Conservation (phyloP, 2,797 vertebrate species). For the Brotula barbata region DNA sequence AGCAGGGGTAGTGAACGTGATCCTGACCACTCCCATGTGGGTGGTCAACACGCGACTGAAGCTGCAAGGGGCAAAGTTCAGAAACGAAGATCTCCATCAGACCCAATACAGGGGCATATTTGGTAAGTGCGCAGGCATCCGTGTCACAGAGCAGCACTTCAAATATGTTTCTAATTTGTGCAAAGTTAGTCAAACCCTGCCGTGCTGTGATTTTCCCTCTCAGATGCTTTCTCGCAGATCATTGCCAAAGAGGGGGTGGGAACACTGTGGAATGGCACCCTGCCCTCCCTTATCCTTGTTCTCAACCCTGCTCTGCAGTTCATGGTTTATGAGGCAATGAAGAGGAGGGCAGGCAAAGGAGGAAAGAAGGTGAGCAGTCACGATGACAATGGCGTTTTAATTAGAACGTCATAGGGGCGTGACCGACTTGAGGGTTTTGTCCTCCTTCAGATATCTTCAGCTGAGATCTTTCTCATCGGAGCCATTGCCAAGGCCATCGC, state of each 20-base stretch:
- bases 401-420: too few species aligned
- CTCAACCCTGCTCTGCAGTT: slow-evolving; percentile 84
- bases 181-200: background rate
- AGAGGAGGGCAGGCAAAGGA: slow-evolving; percentile 75
- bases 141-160: background rate
- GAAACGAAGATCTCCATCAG: slow-evolving; percentile 81
- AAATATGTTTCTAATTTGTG: background rate
- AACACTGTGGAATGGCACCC: slow-evolving; percentile 80
- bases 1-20: slow-evolving; percentile 80
- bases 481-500: slow-evolving; percentile 83
- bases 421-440: background rate
- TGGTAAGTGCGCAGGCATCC: slow-evolving; percentile 58
- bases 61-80: slow-evolving; percentile 83
- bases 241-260: slow-evolving; percentile 76
- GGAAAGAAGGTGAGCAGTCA: slow-evolving; percentile 70
- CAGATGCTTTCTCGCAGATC: slow-evolving; percentile 84
- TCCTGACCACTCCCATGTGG: slow-evolving; percentile 86
- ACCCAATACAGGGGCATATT: slow-evolving; percentile 83
- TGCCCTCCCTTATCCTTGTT: slow-evolving; percentile 83
- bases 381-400: too few species aligned
- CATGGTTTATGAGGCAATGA: slow-evolving; percentile 85
- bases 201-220: background rate
- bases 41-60: slow-evolving; percentile 86
- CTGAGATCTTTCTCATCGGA: slow-evolving; percentile 83
- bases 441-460: slow-evolving; percentile 76